Conservation (phyloP, 2,888 invertebrate species). For the Amblyjoppa fuscipennis region DNA sequence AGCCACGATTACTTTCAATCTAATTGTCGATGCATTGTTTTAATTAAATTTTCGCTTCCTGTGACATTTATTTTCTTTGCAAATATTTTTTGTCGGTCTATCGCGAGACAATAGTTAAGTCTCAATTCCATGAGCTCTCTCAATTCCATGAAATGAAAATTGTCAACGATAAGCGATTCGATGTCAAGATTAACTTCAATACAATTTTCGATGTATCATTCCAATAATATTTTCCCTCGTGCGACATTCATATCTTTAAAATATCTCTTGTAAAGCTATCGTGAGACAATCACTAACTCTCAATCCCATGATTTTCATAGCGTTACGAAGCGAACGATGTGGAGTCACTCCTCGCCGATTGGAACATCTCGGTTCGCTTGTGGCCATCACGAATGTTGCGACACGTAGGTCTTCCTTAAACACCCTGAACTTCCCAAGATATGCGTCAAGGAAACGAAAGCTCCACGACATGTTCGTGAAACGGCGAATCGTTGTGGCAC, state of each 20-base stretch:
- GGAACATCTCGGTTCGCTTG: constrained; percentile 81
- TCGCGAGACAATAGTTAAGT: too few relatives aligned
- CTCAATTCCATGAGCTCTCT: too few relatives aligned
- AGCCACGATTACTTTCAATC: not conserved
- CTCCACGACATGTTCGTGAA: not conserved
- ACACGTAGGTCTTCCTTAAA: not conserved
- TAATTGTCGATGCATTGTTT: not conserved
- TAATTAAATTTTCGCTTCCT: not conserved
- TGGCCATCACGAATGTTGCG: constrained; percentile 63
- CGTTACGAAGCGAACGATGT: constrained; percentile 78
- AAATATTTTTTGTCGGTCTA: too few relatives aligned
- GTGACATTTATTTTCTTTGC: not conserved
- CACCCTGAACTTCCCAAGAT: not conserved
- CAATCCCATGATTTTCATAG: constrained; percentile 81
- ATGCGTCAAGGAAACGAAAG: not conserved
- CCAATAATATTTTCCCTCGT: too few relatives aligned
- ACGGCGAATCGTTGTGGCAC: not conserved
- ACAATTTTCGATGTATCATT: too few relatives aligned
- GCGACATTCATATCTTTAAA: too few relatives aligned
- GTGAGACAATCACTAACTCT: constrained; percentile 62
- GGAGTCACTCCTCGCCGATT: constrained; percentile 82
- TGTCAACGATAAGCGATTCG: too few relatives aligned
- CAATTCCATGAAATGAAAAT: too few relatives aligned
- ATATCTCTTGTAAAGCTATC: constrained; percentile 13
- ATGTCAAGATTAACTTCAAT: too few relatives aligned